Evolutionary conservation across 2,113 vertebrate species (phyloP).

Genomic region (Thalassoma bifasciatum): DNA sequence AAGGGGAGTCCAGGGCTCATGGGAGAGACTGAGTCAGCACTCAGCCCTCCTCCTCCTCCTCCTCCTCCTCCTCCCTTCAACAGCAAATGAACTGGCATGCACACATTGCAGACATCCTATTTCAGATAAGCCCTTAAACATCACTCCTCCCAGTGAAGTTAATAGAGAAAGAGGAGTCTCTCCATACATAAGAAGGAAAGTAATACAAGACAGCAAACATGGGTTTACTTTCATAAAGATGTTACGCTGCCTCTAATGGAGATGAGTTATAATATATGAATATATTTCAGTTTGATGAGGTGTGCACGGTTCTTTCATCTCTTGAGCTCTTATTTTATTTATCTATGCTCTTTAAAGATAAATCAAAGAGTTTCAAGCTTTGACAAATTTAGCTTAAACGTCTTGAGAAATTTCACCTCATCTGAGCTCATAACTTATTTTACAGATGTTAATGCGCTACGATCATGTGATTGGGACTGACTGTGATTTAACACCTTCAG

Average conservation of each 20-base stretch:
- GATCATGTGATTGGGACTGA: not conserved
- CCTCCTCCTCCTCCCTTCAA: conserved; percentile 24
- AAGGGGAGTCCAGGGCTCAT: conserved; percentile 40
- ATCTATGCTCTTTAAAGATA: not conserved
- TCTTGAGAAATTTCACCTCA: not conserved
- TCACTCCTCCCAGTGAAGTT: not conserved
- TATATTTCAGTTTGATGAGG: not conserved
- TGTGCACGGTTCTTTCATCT: not conserved
- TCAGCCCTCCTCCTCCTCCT: not conserved
- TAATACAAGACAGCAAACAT: not conserved
- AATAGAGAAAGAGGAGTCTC: conserved; percentile 7
- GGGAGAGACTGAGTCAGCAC: conserved; percentile 62
- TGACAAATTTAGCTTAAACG: not conserved
- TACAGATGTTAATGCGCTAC: not conserved
- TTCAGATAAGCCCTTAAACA: conserved; percentile 16
- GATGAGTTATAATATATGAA: conserved; percentile 8
- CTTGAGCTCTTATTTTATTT: not conserved
- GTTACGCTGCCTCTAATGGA: not conserved
- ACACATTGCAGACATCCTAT: conserved; percentile 19
- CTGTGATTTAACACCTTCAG: not conserved
- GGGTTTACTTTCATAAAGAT: not conserved
- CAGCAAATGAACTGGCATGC: conserved; percentile 1
- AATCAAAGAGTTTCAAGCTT: not conserved
- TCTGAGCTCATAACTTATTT: not conserved
- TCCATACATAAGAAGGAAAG: conserved; percentile 9